Conservation (phyloP, 2,888 invertebrate genomes). For the Parnassius glacialis region DNA sequence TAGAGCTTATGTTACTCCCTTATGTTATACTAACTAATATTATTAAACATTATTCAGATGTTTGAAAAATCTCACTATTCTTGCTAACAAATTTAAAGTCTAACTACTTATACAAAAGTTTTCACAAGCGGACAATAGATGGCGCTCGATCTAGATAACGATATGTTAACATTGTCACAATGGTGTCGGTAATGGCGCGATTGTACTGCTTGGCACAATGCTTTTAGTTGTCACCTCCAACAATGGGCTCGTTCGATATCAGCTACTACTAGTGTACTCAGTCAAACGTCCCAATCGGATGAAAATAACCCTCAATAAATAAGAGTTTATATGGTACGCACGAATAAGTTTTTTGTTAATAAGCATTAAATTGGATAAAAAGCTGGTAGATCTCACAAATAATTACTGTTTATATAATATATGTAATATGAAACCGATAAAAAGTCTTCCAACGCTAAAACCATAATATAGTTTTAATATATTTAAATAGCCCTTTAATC, state of each 20-base stretch:
- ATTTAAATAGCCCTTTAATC: too few relatives aligned
- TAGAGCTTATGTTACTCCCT: too few relatives aligned
- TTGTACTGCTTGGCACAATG: slow-evolving; percentile 76
- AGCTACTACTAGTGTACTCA: slow-evolving; percentile 65
- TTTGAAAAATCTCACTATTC: slow-evolving; percentile 21
- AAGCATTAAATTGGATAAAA: too few relatives aligned
- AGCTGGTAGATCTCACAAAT: too few relatives aligned
- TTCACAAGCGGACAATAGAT: slow-evolving; percentile 72
- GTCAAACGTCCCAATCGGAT: slow-evolving; percentile 59
- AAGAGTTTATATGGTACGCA: slow-evolving; percentile 29
- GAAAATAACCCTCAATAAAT: slow-evolving; percentile 46
- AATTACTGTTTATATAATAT: too few relatives aligned
- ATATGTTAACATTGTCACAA: slow-evolving; percentile 80
- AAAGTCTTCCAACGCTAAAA: too few relatives aligned
- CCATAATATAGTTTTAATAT: too few relatives aligned
- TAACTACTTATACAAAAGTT: slow-evolving; percentile 65
- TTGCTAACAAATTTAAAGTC: slow-evolving; percentile 47
- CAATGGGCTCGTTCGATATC: slow-evolving; percentile 72
- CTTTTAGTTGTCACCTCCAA: slow-evolving; percentile 75
- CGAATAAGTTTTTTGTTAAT: too few relatives aligned
- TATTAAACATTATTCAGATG: slow-evolving; percentile 1
- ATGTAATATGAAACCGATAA: too few relatives aligned
- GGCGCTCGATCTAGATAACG: slow-evolving; percentile 79
- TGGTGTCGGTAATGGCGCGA: slow-evolving; percentile 76
- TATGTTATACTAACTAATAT: neutral